These are phyloP conservation scores for Aplocera efformata DNA, from an alignment of 2,888 invertebrate genomes.

Conservation along the genomic window DNA sequence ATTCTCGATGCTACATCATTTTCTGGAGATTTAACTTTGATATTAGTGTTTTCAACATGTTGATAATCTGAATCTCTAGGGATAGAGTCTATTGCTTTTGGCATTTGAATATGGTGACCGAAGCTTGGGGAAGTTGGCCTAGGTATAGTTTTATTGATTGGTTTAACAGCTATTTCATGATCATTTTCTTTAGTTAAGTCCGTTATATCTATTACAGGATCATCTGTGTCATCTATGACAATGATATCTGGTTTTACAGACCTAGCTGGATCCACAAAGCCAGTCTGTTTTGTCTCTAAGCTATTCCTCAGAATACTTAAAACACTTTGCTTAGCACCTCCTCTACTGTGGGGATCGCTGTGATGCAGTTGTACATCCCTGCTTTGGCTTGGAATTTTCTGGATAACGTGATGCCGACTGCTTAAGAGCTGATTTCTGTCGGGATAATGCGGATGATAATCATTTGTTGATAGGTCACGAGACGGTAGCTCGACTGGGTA, in stretches of 20 bases:
- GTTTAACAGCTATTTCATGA: constrained; percentile 38
- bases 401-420: constrained; percentile 64
- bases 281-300: constrained; percentile 83
- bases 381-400: constrained; percentile 56
- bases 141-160: constrained; percentile 32
- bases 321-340: constrained; percentile 85
- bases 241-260: constrained; percentile 73
- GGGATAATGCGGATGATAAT: constrained; percentile 58
- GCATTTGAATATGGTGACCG: constrained; percentile 82
- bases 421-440: constrained; percentile 52
- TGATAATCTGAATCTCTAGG: constrained; percentile 72
- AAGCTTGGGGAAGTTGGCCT: constrained; percentile 40
- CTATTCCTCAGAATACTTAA: constrained; percentile 85
- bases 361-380: constrained; percentile 54
- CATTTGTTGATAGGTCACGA: constrained; percentile 47
- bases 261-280: constrained; percentile 75
- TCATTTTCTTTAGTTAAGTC: constrained; percentile 68
- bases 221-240: constrained; percentile 73
- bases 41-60: constrained; percentile 49
- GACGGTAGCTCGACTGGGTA: constrained; percentile 49
- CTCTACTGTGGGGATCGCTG: constrained; percentile 54
- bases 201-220: constrained; percentile 71
- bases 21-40: constrained; percentile 65
- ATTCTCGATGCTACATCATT: constrained; percentile 85
- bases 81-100: constrained; percentile 85